These are phyloP conservation scores for Ichneumoninae sp. DNA, from an alignment of 2,888 invertebrate species.

Conservation along the genomic window DNA sequence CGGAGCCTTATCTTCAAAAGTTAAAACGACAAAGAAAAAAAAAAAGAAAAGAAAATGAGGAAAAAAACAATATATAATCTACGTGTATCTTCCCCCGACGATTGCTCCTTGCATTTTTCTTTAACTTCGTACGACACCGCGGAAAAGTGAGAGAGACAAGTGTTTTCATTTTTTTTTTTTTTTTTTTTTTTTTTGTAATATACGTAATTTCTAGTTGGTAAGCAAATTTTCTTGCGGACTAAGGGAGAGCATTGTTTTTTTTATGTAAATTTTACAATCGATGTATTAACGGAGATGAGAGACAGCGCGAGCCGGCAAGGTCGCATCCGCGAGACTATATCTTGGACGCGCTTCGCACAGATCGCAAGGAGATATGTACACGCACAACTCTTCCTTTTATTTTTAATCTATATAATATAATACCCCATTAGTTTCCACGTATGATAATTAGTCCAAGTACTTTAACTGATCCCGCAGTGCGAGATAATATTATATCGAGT, in stretches of 20 bases:
- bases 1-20: conserved; percentile 71
- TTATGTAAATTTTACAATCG: conserved; percentile 33
- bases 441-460: conserved; percentile 5
- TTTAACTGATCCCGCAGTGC: not conserved
- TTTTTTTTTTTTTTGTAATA: conserved; percentile 41
- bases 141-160: not conserved
- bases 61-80: conserved; percentile 53
- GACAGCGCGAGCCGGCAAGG: conserved; percentile 15
- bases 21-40: conserved; percentile 49
- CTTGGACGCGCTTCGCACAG: conserved; percentile 40
- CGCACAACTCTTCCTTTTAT: conserved; percentile 55
- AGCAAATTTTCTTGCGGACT: conserved; percentile 16
- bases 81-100: conserved; percentile 59
- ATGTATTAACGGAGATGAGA: conserved; percentile 39
- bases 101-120: conserved; percentile 58
- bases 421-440: conserved; percentile 10
- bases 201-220: conserved; percentile 49
- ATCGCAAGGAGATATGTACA: conserved; percentile 52
- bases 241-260: conserved; percentile 24
- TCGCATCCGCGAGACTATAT: conserved; percentile 11
- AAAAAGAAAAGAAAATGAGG: conserved; percentile 38
- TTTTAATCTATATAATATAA: conserved; percentile 39
- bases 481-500: conserved; percentile 30
- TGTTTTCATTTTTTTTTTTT: conserved; percentile 3
- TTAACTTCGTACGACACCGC: conserved; percentile 41